Percentiles rank a stretch among this genome's conserved stretches.
phyloP scores from a whole-genome alignment of 2,888 invertebrate genomes.

The Asteroscopus sphinx region DNA sequence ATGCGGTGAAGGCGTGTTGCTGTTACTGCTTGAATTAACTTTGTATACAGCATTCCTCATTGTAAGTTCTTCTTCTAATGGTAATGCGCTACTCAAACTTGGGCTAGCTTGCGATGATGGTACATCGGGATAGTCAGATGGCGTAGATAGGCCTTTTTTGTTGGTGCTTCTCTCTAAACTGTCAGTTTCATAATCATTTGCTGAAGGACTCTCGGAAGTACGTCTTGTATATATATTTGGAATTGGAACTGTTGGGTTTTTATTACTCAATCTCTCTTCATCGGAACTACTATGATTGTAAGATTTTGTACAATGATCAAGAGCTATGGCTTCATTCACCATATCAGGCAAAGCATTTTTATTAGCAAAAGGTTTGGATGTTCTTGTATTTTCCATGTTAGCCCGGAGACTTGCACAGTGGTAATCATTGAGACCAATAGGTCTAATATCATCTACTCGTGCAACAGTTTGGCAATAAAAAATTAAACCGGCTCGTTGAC shows the following conservation, averaged over 20 bases:
- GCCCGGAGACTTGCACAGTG: conserved; percentile 69
- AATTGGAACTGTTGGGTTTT: conserved; percentile 46
- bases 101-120: conserved; percentile 93
- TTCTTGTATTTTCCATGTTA: conserved; percentile 65
- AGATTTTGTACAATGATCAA: conserved; percentile 84
- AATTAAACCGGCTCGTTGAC: conserved; percentile 65
- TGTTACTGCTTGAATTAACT: conserved; percentile 89
- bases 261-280: conserved; percentile 77
- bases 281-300: conserved; percentile 82
- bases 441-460: conserved; percentile 73
- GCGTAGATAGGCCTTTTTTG: conserved; percentile 88
- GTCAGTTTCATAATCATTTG: conserved; percentile 93
- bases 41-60: conserved; percentile 94
- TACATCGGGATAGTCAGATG: conserved; percentile 91
- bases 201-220: conserved; percentile 78
- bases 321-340: conserved; percentile 91
- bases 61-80: conserved; percentile 94
- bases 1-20: conserved; percentile 84
- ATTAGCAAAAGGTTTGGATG: conserved; percentile 68
- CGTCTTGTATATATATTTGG: conserved; percentile 74
- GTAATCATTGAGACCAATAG: conserved; percentile 72
- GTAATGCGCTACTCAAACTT: conserved; percentile 92
- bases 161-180: conserved; percentile 91
- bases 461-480: conserved; percentile 75
- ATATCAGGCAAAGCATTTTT: conserved; percentile 90